phyloP scores from a whole-genome alignment of 2,888 invertebrate genomes.

The Acholoe squamosa region DNA sequence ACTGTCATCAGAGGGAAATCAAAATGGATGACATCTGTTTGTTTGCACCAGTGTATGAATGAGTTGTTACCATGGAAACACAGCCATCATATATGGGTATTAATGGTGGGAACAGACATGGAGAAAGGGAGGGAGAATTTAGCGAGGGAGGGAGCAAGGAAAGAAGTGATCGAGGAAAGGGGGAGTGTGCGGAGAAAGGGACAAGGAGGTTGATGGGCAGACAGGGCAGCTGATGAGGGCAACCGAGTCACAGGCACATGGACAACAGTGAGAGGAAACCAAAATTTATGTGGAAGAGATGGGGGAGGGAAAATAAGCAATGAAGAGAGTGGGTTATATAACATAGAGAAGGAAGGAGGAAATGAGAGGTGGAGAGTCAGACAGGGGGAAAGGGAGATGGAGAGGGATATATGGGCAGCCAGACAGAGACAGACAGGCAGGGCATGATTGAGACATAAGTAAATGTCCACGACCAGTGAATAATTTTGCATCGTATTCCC shows the following conservation, averaged over 20 bases:
- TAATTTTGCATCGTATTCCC: too few species aligned
- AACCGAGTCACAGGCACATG: too few species aligned
- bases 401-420: neutral
- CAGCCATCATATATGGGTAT: too few species aligned
- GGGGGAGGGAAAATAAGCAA: neutral
- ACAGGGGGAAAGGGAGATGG: neutral
- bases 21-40: neutral
- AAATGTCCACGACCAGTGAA: too few species aligned
- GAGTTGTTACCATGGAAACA: neutral
- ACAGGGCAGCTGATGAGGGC: too few species aligned
- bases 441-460: neutral
- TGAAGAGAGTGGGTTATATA: neutral
- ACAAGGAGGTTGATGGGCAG: too few species aligned
- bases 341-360: neutral
- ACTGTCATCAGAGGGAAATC: slow-evolving; percentile 7
- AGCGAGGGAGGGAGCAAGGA: neutral
- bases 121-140: neutral
- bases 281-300: neutral
- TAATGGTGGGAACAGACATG: neutral
- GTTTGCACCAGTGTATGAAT: neutral
- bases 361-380: neutral
- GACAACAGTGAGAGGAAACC: neutral
- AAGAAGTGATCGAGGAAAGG: neutral
- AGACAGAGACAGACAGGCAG: neutral
- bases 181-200: too few species aligned